Evolutionary conservation across 1,140 invertebrate species (phyloP).

Genomic region (Proctacanthus coquilletti): DNA sequence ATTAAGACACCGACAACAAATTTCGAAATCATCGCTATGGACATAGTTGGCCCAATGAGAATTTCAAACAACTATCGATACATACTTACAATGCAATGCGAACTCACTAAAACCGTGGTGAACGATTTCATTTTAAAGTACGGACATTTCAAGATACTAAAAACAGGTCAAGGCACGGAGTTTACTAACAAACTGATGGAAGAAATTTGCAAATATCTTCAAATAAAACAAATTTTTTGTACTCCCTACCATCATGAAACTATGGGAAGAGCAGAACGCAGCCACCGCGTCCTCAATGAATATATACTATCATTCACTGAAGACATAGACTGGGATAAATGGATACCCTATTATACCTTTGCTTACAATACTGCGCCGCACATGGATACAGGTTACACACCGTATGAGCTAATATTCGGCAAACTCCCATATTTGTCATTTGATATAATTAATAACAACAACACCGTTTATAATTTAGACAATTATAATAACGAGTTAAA

Average conservation of each 20-base stretch:
- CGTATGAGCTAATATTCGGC: constrained; percentile 27
- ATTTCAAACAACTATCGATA: constrained; percentile 11
- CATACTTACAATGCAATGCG: constrained; percentile 17
- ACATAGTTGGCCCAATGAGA: constrained; percentile 15
- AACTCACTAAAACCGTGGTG: constrained; percentile 16
- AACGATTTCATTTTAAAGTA: constrained; percentile 12
- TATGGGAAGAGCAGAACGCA: constrained; percentile 1
- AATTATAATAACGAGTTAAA: too few species aligned
- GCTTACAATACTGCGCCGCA: constrained; percentile 10
- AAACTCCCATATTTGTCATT: constrained; percentile 1
- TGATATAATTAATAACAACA: constrained; percentile 7
- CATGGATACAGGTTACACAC: constrained; percentile 20
- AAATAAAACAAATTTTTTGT: constrained; percentile 2
- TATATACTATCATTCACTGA: constrained; percentile 2
- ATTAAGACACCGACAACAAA: constrained; percentile 11
- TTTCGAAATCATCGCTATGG: constrained; percentile 13
- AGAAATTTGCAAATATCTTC: background rate
- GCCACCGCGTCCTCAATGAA: constrained; percentile 2
- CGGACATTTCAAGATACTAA: constrained; percentile 18
- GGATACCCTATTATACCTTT: constrained; percentile 5
- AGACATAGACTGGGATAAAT: constrained; percentile 3
- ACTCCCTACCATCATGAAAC: constrained; percentile 4
- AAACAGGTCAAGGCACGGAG: constrained; percentile 20
- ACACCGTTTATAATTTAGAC: too few species aligned
- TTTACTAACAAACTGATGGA: constrained; percentile 4